phyloP scores from a whole-genome alignment of 2,888 invertebrate genomes.

The Philhelius pedissequus region DNA sequence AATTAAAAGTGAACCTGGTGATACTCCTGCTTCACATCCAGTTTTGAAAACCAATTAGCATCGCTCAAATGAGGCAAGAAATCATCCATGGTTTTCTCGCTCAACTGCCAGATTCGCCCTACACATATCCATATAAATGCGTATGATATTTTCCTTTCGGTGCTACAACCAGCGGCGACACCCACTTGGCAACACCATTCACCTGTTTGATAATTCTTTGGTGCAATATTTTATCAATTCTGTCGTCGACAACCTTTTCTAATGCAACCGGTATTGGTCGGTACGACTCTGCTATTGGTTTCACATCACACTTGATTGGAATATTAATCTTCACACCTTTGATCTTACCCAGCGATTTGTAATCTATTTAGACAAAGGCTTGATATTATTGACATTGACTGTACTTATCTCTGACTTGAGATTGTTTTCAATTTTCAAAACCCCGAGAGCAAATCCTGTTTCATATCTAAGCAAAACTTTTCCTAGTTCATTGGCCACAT shows the following conservation, averaged over 20 bases:
- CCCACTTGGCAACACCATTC: conserved; percentile 2
- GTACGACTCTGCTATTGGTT: not conserved
- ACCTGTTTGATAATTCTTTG: not conserved
- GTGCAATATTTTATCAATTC: not conserved
- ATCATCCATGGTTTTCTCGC: conserved; percentile 19
- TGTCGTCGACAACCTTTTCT: conserved; percentile 7
- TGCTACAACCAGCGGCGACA: not conserved
- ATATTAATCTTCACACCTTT: not conserved
- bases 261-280: conserved; percentile 2
- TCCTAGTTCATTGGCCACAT: not conserved
- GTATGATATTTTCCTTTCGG: not conserved
- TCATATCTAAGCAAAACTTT: conserved; percentile 4
- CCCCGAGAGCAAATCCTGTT: not conserved
- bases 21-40: conserved; percentile 74
- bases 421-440: not conserved
- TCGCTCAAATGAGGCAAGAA: conserved; percentile 16
- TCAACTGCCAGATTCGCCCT: not conserved
- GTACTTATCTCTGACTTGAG: not conserved
- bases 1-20: conserved; percentile 71
- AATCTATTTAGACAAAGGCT: not conserved
- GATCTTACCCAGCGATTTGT: not conserved
- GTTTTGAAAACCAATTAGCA: conserved; percentile 69
- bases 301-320: conserved; percentile 10
- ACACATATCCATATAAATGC: conserved; percentile 5
- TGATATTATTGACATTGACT: not conserved